Conservation (phyloP, 2,888 invertebrate species). For the Xanthia icteritia region DNA sequence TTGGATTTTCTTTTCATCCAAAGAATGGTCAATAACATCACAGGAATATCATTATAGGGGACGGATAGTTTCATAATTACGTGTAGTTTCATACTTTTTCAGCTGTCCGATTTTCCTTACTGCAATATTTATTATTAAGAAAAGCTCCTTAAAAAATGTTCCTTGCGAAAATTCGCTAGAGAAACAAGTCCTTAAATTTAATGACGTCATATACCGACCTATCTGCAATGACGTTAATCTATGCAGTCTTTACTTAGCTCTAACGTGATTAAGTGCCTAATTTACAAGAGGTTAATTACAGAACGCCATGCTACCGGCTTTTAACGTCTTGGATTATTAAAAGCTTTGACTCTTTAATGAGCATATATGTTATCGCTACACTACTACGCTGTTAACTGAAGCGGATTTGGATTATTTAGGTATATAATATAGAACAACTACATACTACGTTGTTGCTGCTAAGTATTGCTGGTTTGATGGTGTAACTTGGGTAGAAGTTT, state of each 20-base stretch:
- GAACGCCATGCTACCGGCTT: constrained; percentile 66
- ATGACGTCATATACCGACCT: constrained; percentile 37
- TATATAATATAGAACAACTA: neutral
- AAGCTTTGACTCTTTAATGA: constrained; percentile 67
- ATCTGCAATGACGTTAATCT: constrained; percentile 62
- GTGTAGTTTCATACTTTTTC: neutral
- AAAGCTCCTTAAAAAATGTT: neutral
- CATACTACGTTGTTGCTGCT: neutral
- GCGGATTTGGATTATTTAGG: constrained; percentile 43
- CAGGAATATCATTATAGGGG: neutral
- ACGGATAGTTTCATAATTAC: neutral
- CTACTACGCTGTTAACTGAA: constrained; percentile 55
- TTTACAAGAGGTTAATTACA: constrained; percentile 74
- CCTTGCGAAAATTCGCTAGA: neutral
- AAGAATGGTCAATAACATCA: neutral
- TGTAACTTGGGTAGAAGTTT: neutral
- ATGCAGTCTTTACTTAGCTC: constrained; percentile 61
- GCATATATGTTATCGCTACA: constrained; percentile 56
- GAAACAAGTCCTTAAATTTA: constrained; percentile 27
- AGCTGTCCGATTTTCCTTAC: neutral
- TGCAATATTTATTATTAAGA: too few species aligned
- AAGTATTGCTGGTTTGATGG: neutral
- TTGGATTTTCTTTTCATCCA: neutral
- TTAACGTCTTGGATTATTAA: constrained; percentile 66
- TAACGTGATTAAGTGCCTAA: constrained; percentile 71